These are phyloP conservation scores for Lordiphosa collinella DNA, from an alignment of 1,140 invertebrate species.

Conservation along the genomic window DNA sequence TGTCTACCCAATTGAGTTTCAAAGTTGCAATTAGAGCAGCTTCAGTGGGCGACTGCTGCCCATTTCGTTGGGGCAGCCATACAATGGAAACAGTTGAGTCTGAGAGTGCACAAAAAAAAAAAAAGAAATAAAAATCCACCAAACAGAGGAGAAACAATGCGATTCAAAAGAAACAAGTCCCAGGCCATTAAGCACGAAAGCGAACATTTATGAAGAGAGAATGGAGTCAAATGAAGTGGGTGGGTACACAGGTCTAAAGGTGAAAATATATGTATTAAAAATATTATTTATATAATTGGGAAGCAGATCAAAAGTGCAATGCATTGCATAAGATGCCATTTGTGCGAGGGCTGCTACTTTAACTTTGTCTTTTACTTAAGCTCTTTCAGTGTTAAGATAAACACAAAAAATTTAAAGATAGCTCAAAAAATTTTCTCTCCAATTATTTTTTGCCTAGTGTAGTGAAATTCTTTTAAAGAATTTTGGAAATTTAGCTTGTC, in stretches of 20 bases:
- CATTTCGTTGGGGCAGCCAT: constrained; percentile 21
- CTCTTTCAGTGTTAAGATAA: too few relatives aligned
- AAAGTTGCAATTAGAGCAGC: constrained; percentile 75
- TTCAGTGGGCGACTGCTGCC: constrained; percentile 48
- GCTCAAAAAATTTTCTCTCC: too few relatives aligned
- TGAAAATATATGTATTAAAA: too few relatives aligned
- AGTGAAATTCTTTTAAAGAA: too few relatives aligned
- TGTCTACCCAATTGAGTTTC: constrained; percentile 71
- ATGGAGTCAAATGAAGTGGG: constrained; percentile 1
- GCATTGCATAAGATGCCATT: too few relatives aligned
- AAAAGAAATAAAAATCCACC: neutral
- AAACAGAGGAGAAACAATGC: constrained; percentile 49
- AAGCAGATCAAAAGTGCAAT: too few relatives aligned
- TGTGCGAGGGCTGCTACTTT: too few relatives aligned
- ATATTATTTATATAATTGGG: too few relatives aligned
- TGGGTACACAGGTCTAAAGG: neutral
- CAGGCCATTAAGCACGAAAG: constrained; percentile 61
- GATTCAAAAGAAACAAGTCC: constrained; percentile 69
- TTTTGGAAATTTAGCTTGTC: too few relatives aligned
- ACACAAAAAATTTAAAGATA: too few relatives aligned
- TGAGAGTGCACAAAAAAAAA: constrained; percentile 8
- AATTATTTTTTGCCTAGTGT: too few relatives aligned
- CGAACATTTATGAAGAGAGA: constrained; percentile 8
- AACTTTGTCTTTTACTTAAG: too few relatives aligned
- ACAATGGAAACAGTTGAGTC: constrained; percentile 71